Evolutionary conservation across 2,797 vertebrate species (phyloP), one percentile per base, ranked within the genome.

Genomic region (Myotis pilosus): DNA sequence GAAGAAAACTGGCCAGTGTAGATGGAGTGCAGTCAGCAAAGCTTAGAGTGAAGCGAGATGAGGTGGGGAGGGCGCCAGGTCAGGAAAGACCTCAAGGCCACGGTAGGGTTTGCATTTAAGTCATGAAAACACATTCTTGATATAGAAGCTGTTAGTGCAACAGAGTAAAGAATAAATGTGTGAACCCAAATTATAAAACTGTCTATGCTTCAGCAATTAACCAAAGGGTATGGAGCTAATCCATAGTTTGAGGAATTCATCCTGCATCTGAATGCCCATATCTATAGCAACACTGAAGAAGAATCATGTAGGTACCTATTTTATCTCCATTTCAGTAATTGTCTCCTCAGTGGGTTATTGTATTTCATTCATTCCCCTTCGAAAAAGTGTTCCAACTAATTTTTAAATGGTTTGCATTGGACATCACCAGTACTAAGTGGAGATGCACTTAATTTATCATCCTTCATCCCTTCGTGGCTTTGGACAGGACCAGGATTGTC

Each of bases 341-440:
- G 3, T 72, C 75, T 91, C n/a, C 57, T 94, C 25, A 30, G 9
- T 33, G 51, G 68, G 12, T 38, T 79, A 94, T 33, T 62, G 15
- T 62, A 75, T 78, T 79, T 28, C 36, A 68, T 64, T 84, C 84
- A 89, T 57, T 81, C 15, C 33, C 41, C 47, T 85, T 89, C 36
- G 2, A 64, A 91, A 96, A 92, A 91, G 86, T 78, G 53, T 19
- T 74, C 47, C n/a, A 53, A 89, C 49, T 64, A 89, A 51, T 92
- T 81, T 91, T 12, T 20, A 74, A 92, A 92, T 93, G 47, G 22
- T 96, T 94, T 95, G 7, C 87, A 87, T 22, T 75, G 87, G 95
- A 71, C n/a, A 87, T 62, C 87, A 93, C 33, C 36, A 88, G 44
- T 55, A 87, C 72, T 57, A 94, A 83, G 19, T 74, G 5, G 76